These are phyloP conservation scores for Heloderma charlesbogerti DNA, from an alignment of 2,113 vertebrate species.

Conservation along the genomic window DNA sequence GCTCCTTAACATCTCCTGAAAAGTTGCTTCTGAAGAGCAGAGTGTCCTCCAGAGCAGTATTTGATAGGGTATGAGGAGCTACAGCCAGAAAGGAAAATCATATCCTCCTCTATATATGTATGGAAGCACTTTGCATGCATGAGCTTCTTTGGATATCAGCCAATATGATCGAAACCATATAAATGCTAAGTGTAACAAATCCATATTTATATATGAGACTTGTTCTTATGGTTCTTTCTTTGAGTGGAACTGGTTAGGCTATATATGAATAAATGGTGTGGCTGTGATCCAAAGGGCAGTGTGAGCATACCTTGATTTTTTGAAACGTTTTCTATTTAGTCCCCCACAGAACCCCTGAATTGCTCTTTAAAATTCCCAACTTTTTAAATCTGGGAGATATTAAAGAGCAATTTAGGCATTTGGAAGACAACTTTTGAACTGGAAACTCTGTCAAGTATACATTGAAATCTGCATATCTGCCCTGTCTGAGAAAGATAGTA, in stretches of 20 bases:
- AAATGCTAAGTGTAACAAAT: background rate
- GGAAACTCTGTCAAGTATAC: background rate
- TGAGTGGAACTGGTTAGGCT: conserved; percentile 17
- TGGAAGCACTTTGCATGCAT: background rate
- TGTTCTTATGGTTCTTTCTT: conserved; percentile 4
- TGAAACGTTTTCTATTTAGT: background rate
- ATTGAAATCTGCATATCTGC: background rate
- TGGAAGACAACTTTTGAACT: background rate
- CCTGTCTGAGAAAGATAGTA: background rate
- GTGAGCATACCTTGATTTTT: background rate
- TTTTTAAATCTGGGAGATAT: background rate
- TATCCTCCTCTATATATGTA: background rate
- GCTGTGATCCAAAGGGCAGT: background rate
- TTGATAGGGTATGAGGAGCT: background rate
- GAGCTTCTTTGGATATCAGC: background rate
- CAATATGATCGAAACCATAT: background rate
- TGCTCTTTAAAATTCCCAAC: background rate
- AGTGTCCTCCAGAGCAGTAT: no score
- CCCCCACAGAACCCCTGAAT: background rate
- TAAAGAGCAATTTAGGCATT: background rate
- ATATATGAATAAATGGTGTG: background rate
- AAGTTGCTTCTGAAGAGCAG: background rate
- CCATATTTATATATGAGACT: conserved; percentile 8
- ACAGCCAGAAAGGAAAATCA: background rate
- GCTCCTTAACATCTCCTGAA: no score